These are phyloP conservation scores for Beaufortia kweichowensis DNA, from an alignment of 2,113 vertebrate genomes.

Conservation along the genomic window DNA sequence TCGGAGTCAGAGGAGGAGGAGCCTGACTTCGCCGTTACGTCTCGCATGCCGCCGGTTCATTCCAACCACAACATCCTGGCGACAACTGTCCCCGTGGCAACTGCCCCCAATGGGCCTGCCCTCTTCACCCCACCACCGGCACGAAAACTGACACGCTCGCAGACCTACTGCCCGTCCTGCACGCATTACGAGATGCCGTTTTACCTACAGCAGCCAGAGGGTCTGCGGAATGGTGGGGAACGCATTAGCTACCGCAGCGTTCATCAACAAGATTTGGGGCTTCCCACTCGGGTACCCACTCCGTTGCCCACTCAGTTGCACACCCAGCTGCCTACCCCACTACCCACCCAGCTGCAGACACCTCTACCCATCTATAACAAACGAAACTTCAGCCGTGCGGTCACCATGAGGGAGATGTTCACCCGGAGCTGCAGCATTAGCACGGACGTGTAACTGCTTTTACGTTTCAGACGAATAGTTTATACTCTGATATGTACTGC, in stretches of 20 bases:
- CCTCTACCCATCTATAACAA: constrained; percentile 80
- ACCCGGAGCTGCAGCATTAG: constrained; percentile 94
- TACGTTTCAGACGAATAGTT: not conserved
- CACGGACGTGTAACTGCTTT: constrained; percentile 84
- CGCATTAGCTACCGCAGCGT: constrained; percentile 80
- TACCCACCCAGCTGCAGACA: constrained; percentile 15
- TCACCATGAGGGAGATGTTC: constrained; percentile 94
- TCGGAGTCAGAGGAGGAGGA: constrained; percentile 96
- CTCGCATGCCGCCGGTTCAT: constrained; percentile 87
- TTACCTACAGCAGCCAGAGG: constrained; percentile 84
- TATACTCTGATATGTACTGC: too few relatives aligned
- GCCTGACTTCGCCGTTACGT: constrained; percentile 91
- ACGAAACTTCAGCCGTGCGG: constrained; percentile 86
- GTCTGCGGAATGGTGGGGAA: constrained; percentile 80
- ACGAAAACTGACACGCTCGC: constrained; percentile 77
- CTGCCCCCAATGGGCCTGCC: constrained; percentile 84
- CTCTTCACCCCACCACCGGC: constrained; percentile 81
- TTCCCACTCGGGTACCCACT: constrained; percentile 63
- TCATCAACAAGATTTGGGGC: constrained; percentile 85
- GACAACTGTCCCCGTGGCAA: constrained; percentile 69
- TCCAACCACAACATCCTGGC: constrained; percentile 88
- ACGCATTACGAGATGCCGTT: constrained; percentile 85
- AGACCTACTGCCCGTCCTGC: constrained; percentile 85
- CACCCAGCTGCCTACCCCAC: constrained; percentile 61
- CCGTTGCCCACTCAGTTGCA: constrained; percentile 44